These are phyloP conservation scores for Montipora sp. DNA, from an alignment of 64 coral and sea anemone genomes.

Conservation along the genomic window DNA sequence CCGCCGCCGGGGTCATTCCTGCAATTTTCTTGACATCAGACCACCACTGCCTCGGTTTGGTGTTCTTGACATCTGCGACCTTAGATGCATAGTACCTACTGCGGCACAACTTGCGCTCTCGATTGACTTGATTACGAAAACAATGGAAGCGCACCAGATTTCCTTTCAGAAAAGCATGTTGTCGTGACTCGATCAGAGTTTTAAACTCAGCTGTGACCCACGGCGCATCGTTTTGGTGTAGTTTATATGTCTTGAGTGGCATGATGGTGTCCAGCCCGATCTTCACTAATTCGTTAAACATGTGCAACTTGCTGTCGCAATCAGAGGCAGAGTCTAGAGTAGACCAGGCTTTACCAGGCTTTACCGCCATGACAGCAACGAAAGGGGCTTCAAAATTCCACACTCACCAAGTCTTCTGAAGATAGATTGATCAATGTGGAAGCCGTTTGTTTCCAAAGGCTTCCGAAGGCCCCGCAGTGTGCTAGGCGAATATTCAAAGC, in stretches of 20 bases:
- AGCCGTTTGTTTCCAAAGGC: too few relatives aligned
- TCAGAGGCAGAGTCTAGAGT: too few relatives aligned
- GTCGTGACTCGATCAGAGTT: constrained; percentile 35
- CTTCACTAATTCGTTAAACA: constrained; percentile 18
- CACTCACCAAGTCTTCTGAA: too few relatives aligned
- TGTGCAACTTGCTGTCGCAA: background rate
- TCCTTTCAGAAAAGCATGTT: constrained; percentile 26
- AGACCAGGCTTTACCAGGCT: too few relatives aligned
- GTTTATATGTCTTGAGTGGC: constrained; percentile 5
- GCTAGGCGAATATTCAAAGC: too few relatives aligned
- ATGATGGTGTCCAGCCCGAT: constrained; percentile 38
- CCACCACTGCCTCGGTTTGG: constrained; percentile 62
- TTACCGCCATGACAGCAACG: too few relatives aligned
- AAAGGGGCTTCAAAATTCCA: too few relatives aligned
- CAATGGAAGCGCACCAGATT: background rate
- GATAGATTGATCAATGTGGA: too few relatives aligned
- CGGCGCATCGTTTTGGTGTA: background rate
- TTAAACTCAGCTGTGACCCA: constrained; percentile 7
- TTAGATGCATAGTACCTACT: constrained; percentile 42
- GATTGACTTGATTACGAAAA: constrained; percentile 1
- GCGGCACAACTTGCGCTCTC: background rate
- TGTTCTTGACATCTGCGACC: constrained; percentile 30
- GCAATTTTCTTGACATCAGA: constrained; percentile 54
- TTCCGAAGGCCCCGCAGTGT: too few relatives aligned
- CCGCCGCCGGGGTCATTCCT: constrained; percentile 22